These are phyloP conservation scores for Odocoileus hemionus DNA, from an alignment of 2,113 vertebrate species.

Conservation along the genomic window DNA sequence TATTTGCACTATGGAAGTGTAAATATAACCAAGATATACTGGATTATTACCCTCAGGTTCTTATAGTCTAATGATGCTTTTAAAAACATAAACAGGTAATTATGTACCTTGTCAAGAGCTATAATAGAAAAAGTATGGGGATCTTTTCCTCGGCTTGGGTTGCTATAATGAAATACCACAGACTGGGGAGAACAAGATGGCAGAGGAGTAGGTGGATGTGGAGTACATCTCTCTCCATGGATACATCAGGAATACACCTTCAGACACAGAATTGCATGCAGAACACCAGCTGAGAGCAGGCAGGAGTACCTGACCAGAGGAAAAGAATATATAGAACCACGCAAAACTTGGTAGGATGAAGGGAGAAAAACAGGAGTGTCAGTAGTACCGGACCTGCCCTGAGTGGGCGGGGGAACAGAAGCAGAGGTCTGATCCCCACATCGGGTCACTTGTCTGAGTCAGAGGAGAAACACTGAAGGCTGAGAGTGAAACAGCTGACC, in stretches of 20 bases:
- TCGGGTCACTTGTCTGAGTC: neutral
- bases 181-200: neutral
- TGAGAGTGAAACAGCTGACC: neutral
- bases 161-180: neutral
- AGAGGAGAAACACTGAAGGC: neutral
- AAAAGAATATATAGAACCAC: neutral
- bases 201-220: neutral
- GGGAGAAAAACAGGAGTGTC: neutral
- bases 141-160: neutral
- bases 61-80: neutral
- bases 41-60: neutral
- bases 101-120: neutral
- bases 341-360: neutral
- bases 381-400: neutral
- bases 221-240: neutral
- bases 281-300: neutral
- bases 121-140: neutral
- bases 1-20: neutral
- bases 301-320: neutral
- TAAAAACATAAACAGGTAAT: neutral
- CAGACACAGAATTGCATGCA: neutral
- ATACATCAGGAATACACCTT: neutral
- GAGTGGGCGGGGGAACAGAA: neutral
- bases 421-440: neutral
- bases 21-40: neutral